phyloP scores from a whole-genome alignment of 2,888 invertebrate genomes.

The Calephelis perditalis region DNA sequence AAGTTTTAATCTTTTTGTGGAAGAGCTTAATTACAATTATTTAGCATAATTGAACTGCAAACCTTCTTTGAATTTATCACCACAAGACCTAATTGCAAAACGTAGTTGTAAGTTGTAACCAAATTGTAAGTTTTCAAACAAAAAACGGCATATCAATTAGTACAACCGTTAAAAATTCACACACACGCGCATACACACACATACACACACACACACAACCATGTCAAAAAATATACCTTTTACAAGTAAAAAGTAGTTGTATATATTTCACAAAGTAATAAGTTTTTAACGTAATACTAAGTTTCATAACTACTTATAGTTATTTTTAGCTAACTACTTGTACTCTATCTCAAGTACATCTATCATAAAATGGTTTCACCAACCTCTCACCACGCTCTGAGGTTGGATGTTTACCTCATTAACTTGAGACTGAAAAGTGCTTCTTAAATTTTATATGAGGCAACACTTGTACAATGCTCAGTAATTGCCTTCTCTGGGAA shows the following conservation, averaged over 20 bases:
- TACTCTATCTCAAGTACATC: not conserved
- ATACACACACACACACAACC: too few relatives aligned
- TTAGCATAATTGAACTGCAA: too few relatives aligned
- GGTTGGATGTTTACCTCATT: constrained; percentile 2
- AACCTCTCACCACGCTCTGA: not conserved
- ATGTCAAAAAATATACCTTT: not conserved
- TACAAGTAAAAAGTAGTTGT: not conserved
- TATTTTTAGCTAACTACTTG: too few relatives aligned
- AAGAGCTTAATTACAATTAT: too few relatives aligned
- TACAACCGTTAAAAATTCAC: too few relatives aligned
- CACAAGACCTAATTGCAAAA: too few relatives aligned
- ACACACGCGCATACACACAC: too few relatives aligned
- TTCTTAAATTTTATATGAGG: constrained; percentile 6
- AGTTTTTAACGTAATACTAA: not conserved
- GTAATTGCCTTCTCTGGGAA: not conserved
- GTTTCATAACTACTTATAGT: not conserved
- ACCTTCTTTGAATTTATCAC: too few relatives aligned
- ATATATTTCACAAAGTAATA: not conserved
- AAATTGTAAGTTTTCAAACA: too few relatives aligned
- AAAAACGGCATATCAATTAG: too few relatives aligned
- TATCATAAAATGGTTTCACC: not conserved
- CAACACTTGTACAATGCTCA: constrained; percentile 5
- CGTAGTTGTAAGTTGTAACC: too few relatives aligned
- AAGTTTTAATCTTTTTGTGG: too few relatives aligned
- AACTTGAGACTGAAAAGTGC: not conserved